Conservation (phyloP, 2,797 vertebrate genomes). For the Dendrocincla fuliginosa region DNA sequence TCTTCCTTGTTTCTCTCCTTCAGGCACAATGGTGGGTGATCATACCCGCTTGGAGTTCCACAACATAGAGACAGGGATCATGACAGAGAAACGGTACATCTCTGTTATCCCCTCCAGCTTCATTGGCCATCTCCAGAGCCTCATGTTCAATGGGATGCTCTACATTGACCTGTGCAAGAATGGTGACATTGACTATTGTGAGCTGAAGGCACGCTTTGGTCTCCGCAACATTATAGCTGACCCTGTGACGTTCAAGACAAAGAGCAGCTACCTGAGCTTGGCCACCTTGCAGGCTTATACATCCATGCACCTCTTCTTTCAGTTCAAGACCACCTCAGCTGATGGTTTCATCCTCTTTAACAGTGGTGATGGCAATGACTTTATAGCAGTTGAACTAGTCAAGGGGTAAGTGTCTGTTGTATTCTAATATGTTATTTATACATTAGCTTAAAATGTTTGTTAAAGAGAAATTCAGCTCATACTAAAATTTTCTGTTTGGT, state of each 20-base stretch:
- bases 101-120: constrained; percentile 96
- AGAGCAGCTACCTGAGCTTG: constrained; percentile 96
- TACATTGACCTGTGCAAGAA: constrained; percentile 99
- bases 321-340: constrained; percentile 96
- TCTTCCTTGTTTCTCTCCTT: background rate
- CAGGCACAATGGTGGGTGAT: constrained; percentile 97
- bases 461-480: background rate
- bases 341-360: constrained; percentile 98
- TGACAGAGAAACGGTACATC: constrained; percentile 95
- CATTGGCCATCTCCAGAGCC: constrained; percentile 97
- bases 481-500: background rate
- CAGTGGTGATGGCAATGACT: constrained; percentile 96
- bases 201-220: constrained; percentile 96
- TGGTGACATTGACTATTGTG: constrained; percentile 96
- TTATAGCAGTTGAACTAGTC: constrained; percentile 97
- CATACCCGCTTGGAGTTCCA: constrained; percentile 98
- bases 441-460: background rate
- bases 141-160: constrained; percentile 98
- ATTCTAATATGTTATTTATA: background rate
- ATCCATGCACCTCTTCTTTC: constrained; percentile 99
- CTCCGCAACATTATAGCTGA: constrained; percentile 97
- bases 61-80: constrained; percentile 97
- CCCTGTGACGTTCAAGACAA: constrained; percentile 96
- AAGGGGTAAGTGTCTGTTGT: constrained; percentile 85
- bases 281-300: constrained; percentile 96